Percentiles rank a stretch among this genome's conserved stretches.
Conservation (phyloP, 2,797 vertebrate genomes). For the Acomys russatus region DNA sequence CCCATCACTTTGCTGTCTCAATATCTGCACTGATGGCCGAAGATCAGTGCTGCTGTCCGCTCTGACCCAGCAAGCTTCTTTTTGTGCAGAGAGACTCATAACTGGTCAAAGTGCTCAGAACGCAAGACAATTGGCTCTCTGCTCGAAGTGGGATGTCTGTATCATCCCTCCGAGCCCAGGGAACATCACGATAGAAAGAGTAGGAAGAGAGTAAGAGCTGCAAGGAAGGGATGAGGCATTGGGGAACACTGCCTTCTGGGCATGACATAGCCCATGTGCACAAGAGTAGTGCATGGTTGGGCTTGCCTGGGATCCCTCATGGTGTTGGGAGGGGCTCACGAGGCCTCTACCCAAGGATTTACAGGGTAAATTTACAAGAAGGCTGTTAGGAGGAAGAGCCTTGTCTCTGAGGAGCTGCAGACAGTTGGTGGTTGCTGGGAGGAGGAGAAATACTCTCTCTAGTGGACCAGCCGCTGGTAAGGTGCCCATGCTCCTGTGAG, state of each 20-base stretch:
- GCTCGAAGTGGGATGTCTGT: background rate
- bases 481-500: background rate
- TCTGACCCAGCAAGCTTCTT: background rate
- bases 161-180: background rate
- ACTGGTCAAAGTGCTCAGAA: background rate
- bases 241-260: background rate
- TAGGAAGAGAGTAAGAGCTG: background rate
- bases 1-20: background rate
- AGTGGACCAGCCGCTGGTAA: background rate
- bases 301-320: background rate
- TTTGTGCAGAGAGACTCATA: background rate
- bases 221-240: background rate
- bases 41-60: background rate
- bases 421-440: background rate
- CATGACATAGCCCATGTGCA: no score
- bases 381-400: background rate
- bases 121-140: background rate
- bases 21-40: background rate
- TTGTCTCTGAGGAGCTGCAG: background rate
- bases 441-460: background rate
- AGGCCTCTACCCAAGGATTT: background rate
- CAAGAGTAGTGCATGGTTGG: background rate
- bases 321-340: background rate
- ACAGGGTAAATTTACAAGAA: background rate
- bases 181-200: background rate